Base-by-base conservation (phyloP, 1,140 invertebrate genomes). In the Trichonephila clavata region DNA sequence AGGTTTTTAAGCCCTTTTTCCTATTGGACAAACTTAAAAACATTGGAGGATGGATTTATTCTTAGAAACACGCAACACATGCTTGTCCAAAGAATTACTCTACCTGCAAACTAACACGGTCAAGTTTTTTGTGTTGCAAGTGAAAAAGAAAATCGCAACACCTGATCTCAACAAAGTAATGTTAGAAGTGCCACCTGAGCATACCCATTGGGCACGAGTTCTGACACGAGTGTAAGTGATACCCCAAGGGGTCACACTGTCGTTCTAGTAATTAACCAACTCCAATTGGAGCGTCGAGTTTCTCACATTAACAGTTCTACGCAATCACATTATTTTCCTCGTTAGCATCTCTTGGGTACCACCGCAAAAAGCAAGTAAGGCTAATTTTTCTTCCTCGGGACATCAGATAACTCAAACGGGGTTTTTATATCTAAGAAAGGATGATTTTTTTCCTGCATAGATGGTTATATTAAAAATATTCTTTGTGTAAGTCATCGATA, bases 241-340 rank as follows among this genome's bases (percentile, higher is more conserved):
- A 50, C n/a, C 81, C n/a, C 81, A 13, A 57, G 43, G 81, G 81
- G 81, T 60, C 81, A 59, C 43, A 57, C 81, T 84, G 81, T 84
- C 57, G 87, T 59, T 57, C 39, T 61, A 39, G 32, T 89, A 89
- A 89, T 89, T 89, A 89, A 89, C 61, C 87, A 61, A 68, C 61
- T 71, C 27, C 60, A 89, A 77, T 71, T 71, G 68, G 63, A 57
- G 32, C 87, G 63, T 77, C 87, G 87, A 68, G 87, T 89, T 89
- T 71, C 63, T 89, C 87, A 59, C 63, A 77, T 89, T 89, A 89
- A 77, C 87, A 84, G 32, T 8, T 60, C 50, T 43, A 32, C 65
- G 43, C 63, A 89, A 89, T 89, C 87, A 68, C 87, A 89, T 89
- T 89, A 89, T 50, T 89, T 77, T 65, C 27, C 87, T 71, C 87